phyloP scores from a whole-genome alignment of 92 coral and sea anemone species.

The Umimayanthus kanabou region DNA sequence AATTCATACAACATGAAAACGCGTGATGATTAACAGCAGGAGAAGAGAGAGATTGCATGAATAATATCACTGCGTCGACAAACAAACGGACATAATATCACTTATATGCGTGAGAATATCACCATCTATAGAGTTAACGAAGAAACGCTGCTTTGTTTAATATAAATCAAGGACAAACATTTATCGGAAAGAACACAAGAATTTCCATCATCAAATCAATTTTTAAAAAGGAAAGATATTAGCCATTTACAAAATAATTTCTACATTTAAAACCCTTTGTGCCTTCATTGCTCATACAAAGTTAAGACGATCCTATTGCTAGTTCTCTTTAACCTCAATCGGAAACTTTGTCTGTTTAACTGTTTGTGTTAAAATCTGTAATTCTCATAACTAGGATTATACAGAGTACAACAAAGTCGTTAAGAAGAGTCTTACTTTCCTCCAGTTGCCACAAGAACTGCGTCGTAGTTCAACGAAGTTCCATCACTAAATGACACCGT shows the following conservation, averaged over 20 bases:
- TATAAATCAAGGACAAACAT: not conserved
- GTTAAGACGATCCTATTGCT: not conserved
- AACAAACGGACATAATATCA: no score
- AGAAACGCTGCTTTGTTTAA: no score
- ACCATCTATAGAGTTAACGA: no score
- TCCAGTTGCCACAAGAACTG: constrained; percentile 89
- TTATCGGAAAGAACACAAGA: not conserved
- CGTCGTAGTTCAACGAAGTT: constrained; percentile 65
- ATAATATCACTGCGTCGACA: no score
- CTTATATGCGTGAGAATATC: no score
- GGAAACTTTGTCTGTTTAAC: not conserved
- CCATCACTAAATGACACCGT: constrained; percentile 77
- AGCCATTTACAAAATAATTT: no score
- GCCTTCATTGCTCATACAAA: not conserved
- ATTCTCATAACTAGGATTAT: not conserved
- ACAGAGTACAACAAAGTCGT: not conserved
- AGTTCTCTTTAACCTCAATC: not conserved
- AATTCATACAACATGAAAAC: no score
- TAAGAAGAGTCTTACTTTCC: constrained; percentile 72
- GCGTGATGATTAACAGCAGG: no score
- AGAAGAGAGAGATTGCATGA: no score
- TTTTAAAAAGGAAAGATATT: not conserved
- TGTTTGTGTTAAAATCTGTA: not conserved
- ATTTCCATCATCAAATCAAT: not conserved
- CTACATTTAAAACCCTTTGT: not conserved